Evolutionary conservation across 2,797 vertebrate species (phyloP), one percentile per base, ranked within the genome.

Genomic region (Malurus leucopterus): DNA sequence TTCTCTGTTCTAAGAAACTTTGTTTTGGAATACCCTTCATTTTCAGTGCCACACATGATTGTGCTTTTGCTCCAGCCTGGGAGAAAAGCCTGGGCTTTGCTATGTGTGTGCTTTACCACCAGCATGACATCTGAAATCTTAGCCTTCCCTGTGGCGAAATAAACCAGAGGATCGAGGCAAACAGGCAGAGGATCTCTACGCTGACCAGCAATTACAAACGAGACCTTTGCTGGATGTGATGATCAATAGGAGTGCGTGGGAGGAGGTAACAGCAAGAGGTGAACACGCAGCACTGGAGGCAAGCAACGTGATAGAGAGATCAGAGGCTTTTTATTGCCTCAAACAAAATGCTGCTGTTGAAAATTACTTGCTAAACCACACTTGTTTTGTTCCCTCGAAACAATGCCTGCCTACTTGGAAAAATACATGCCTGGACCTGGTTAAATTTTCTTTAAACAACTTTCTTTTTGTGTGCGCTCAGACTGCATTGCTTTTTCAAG

Each of bases 231-330:
- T 84, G 54, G 30, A 43, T 77, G 85, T 11, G 43, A 73, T 73
- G 69, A 89, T 92, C 78, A 79, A 65, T 64, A 54, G n/a, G 57
- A 84, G 43, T 1, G 36, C 82, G 92, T 91, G 78, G 90, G 90
- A 88, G 71, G 65, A 71, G 22, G 40, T 64, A 88, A 26, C 57
- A 79, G 74, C 54, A 73, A 82, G 74, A 82, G 57, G 58, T 41
- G 78, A 84, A 71, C 72, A 61, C 0, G 1, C 75, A 92, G 83
- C 15, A 88, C 68, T 23, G 46, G 34, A 86, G 71, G 75, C 71
- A 86, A 92, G 57, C 61, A 88, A 58, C 5, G 18, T 27, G 30
- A 68, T 30, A 32, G 49, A 78, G 61, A 65, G 34, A 54, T 9
- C 4, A 2, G 43, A 58, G 15, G 5, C 14, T 54, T 76, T 86